These are phyloP conservation scores for Etheostoma spectabile DNA, from an alignment of 2,113 vertebrate genomes.

Conservation along the genomic window DNA sequence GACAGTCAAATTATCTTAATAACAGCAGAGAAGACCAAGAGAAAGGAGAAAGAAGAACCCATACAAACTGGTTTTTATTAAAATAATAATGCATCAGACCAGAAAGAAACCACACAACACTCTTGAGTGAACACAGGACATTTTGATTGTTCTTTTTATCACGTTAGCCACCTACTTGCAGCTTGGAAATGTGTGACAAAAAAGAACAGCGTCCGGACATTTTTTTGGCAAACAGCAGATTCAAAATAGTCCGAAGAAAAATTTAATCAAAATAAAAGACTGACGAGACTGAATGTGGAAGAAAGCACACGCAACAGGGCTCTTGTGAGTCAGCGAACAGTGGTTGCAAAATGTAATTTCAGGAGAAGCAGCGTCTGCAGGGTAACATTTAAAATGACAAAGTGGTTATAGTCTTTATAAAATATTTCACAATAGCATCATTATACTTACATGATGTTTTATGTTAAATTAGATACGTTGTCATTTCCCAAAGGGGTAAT, in stretches of 20 bases:
- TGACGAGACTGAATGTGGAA: slow-evolving; percentile 16
- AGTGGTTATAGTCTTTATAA: background rate
- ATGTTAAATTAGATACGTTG: background rate
- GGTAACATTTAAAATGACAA: too few species aligned
- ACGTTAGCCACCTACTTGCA: slow-evolving; percentile 40
- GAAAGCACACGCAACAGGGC: background rate
- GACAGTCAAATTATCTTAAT: background rate
- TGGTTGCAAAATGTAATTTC: slow-evolving; percentile 1
- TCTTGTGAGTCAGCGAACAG: background rate
- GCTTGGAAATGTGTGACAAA: slow-evolving; percentile 57
- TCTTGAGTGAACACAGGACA: slow-evolving; percentile 46
- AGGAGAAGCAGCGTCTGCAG: background rate
- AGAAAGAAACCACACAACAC: slow-evolving; percentile 28
- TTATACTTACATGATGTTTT: too few species aligned
- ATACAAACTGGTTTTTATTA: slow-evolving; percentile 11
- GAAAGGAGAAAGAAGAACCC: background rate
- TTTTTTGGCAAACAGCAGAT: slow-evolving; percentile 18
- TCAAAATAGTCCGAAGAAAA: slow-evolving; percentile 14
- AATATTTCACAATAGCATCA: background rate
- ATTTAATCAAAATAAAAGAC: slow-evolving; percentile 16
- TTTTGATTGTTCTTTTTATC: slow-evolving; percentile 48
- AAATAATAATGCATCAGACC: slow-evolving; percentile 22
- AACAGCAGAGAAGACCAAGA: background rate
- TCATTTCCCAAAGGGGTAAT: background rate
- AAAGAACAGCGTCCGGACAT: slow-evolving; percentile 54